These are phyloP conservation scores for Spheniscus mendiculus DNA, from an alignment of 2,113 vertebrate genomes.

Conservation along the genomic window DNA sequence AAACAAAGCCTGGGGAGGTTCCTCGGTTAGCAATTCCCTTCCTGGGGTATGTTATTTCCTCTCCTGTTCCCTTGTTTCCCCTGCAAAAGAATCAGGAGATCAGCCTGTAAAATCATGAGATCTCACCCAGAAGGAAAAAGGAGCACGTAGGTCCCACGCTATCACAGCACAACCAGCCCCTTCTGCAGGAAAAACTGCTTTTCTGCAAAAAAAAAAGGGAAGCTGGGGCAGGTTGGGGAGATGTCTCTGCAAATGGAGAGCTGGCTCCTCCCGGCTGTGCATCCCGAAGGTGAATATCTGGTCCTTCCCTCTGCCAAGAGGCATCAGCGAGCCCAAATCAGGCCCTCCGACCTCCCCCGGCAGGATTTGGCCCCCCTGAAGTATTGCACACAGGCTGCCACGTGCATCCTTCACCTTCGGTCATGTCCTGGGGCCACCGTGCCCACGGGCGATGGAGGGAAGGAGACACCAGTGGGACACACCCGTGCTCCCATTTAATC, in stretches of 20 bases:
- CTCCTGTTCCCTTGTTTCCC: background rate
- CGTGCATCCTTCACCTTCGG: background rate
- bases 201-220: background rate
- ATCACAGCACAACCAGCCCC: background rate
- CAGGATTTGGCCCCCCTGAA: background rate
- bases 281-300: background rate
- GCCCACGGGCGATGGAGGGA: background rate
- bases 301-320: background rate
- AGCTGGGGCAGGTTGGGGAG: background rate
- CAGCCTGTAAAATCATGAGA: background rate
- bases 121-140: background rate
- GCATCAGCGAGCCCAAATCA: fast-evolving
- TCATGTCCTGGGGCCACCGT: fast-evolving
- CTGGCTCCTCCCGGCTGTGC: background rate
- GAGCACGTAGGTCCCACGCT: fast-evolving
- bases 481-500: background rate
- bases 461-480: background rate
- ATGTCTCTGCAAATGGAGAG: background rate
- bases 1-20: background rate
- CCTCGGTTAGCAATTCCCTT: background rate
- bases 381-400: background rate
- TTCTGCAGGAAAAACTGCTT: fast-evolving
- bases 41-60: background rate
- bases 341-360: background rate
- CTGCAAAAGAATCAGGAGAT: background rate